Conservation (phyloP, 2,888 invertebrate genomes). For the Mythimna loreyi region DNA sequence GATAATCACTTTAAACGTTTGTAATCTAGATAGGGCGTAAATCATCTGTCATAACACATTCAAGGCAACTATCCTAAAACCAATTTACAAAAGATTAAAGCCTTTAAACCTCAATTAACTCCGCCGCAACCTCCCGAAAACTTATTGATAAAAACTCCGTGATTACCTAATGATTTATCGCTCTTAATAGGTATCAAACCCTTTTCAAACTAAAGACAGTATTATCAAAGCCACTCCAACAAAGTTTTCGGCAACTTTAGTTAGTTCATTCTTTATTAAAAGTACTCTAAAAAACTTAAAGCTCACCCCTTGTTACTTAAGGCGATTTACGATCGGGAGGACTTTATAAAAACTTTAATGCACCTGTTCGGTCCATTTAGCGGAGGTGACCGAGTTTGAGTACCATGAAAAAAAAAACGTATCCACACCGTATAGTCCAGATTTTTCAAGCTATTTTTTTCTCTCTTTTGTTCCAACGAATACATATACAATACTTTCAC, state of each 20-base stretch:
- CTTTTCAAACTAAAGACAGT: constrained; percentile 64
- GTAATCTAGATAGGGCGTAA: constrained; percentile 22
- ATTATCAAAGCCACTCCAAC: constrained; percentile 64
- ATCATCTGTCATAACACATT: constrained; percentile 53
- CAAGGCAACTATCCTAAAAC: constrained; percentile 41
- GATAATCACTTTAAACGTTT: constrained; percentile 4
- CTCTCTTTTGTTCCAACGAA: constrained; percentile 38
- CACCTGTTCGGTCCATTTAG: constrained; percentile 86
- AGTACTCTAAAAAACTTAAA: constrained; percentile 81
- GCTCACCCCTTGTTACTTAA: constrained; percentile 84
- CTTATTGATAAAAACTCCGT: constrained; percentile 64
- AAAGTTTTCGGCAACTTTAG: constrained; percentile 70
- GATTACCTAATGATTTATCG: constrained; percentile 70
- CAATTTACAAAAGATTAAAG: constrained; percentile 62
- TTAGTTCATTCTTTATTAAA: constrained; percentile 78
- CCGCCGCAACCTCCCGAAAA: constrained; percentile 63
- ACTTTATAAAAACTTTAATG: constrained; percentile 83
- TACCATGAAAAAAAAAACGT: constrained; percentile 60
- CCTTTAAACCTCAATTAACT: constrained; percentile 64
- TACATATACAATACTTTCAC: background rate
- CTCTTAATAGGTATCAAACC: constrained; percentile 63
- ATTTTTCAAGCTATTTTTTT: constrained; percentile 36
- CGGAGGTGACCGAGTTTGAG: constrained; percentile 75
- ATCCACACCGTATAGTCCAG: constrained; percentile 58
- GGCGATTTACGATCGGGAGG: constrained; percentile 83